Evolutionary conservation across 2,888 invertebrate species (phyloP), one percentile per base, ranked within the genome.

Genomic region (Disparrhopalites patrizii): DNA sequence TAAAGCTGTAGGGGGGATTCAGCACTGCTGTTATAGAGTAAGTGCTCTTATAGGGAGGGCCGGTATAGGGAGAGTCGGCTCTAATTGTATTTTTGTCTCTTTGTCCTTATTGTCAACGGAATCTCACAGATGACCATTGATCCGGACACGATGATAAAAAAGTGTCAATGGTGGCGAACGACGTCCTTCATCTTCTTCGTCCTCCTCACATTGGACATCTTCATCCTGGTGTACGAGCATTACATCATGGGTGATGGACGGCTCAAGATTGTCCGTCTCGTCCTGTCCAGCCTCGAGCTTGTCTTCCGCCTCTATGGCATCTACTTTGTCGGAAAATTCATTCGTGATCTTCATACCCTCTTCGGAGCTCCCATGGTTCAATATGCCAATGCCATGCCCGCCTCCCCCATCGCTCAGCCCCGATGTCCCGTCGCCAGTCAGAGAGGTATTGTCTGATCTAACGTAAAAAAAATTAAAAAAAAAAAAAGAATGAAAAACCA

Each of bases 141-240:
- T 56, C 73, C 73, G 0, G 74, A 73, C 57, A 69, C 69, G 20
- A 74, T 74, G 74, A 70, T 74, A 27, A 70, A 71, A 30, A 74
- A 74, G 54, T 74, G 74, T 65, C 40, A 36, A 1, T 72, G 71
- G 70, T 74, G 74, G 74, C 52, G 71, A 13, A 65, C 56, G 7
- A 66, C 72, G 8, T 70, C 70, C 18, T 63, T 67, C n/a, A 30
- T 74, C 0, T 70, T 73, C 43, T 68, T 74, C 47, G 23, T 73
- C 33, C 62, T 68, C 13, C 60, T 72, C 5, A 15, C 36, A 23
- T 38, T 72, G 47, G 72, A 74, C 50, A 65, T 73, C 10, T 27
- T 73, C 33, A 65, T 70, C n/a, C 33, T 69, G 13, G n/a, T 73
- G 4, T 74, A 72, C 51, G 70, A 68, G 40, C 63, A 28, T 18